phyloP scores from a whole-genome alignment of 2,113 vertebrate genomes.

The Anthoscopus minutus region DNA sequence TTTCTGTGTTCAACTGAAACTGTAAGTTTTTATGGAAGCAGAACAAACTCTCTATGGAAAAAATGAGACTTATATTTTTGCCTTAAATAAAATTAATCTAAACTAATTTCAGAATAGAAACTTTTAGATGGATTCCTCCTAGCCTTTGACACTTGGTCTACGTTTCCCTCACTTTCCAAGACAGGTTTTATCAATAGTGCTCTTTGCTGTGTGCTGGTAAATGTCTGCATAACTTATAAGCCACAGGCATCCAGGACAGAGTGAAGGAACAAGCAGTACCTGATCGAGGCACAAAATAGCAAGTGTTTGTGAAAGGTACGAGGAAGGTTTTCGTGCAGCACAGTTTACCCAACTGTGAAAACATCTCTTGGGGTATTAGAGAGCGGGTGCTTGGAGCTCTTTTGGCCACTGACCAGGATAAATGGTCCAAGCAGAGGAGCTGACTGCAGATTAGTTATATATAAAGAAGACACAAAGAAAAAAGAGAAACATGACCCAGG shows the following conservation, averaged over 20 bases:
- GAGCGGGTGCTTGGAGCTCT: conserved; percentile 1
- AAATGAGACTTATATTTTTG: not conserved
- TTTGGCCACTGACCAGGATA: conserved; percentile 23
- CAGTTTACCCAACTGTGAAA: conserved; percentile 64
- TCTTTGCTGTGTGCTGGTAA: conserved; percentile 39
- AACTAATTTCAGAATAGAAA: not conserved
- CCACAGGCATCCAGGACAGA: conserved; percentile 49
- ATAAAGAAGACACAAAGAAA: not conserved
- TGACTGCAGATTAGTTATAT: conserved; percentile 9
- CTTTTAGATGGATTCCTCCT: not conserved
- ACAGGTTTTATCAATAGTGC: conserved; percentile 50
- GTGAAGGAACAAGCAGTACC: conserved; percentile 51
- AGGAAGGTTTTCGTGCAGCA: conserved; percentile 25
- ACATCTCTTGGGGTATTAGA: conserved; percentile 41
- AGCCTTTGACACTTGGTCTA: not conserved
- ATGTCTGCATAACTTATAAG: conserved; percentile 45
- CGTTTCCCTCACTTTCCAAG: conserved; percentile 52
- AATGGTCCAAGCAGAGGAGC: conserved; percentile 25
- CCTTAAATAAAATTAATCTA: not conserved
- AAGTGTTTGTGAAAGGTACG: conserved; percentile 18
- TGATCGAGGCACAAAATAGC: conserved; percentile 47
- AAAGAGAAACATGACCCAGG: not conserved
- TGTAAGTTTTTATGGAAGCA: not conserved
- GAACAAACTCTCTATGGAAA: not conserved
- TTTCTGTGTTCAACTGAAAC: not conserved